Percentiles rank a stretch among this genome's conserved stretches.
These are phyloP conservation scores for Aselliscus stoliczkanus DNA, from an alignment of 2,797 vertebrate species.

Conservation along the genomic window DNA sequence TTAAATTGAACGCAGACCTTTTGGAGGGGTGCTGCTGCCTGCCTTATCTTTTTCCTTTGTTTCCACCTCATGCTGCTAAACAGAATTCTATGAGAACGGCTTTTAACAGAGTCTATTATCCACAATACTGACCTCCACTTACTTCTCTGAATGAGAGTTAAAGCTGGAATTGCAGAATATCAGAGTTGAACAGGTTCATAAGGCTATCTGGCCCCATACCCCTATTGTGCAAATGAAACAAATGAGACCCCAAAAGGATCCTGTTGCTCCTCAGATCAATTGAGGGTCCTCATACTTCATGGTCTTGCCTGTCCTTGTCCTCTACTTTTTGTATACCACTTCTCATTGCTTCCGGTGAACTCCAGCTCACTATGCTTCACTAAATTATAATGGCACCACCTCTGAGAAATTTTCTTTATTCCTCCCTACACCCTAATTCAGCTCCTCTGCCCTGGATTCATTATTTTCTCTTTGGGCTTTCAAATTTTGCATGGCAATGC, in stretches of 20 bases:
- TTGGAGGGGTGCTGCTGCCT: not conserved
- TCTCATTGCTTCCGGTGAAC: not conserved
- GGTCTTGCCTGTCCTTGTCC: accelerated
- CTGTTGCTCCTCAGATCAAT: not conserved
- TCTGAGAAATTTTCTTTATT: not conserved
- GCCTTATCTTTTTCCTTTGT: not conserved
- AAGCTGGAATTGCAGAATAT: not conserved
- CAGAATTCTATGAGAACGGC: not conserved
- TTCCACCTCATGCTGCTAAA: not conserved
- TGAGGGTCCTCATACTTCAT: not conserved
- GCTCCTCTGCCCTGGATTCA: not conserved
- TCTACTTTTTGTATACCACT: not conserved
- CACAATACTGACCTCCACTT: not conserved
- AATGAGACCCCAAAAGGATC: not conserved
- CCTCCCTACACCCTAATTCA: accelerated
- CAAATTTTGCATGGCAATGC: not conserved
- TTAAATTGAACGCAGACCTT: not conserved
- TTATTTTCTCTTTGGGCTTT: not conserved
- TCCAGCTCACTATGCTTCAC: not conserved
- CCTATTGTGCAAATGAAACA: not conserved
- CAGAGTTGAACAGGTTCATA: not conserved
- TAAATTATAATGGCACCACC: accelerated
- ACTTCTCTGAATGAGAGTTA: not conserved
- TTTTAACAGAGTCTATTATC: not conserved
- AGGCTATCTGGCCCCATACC: not conserved